Percentiles rank a stretch among this genome's conserved stretches.
These are phyloP conservation scores for Metallyticus violacea DNA, from an alignment of 2,888 invertebrate genomes.

Conservation along the genomic window DNA sequence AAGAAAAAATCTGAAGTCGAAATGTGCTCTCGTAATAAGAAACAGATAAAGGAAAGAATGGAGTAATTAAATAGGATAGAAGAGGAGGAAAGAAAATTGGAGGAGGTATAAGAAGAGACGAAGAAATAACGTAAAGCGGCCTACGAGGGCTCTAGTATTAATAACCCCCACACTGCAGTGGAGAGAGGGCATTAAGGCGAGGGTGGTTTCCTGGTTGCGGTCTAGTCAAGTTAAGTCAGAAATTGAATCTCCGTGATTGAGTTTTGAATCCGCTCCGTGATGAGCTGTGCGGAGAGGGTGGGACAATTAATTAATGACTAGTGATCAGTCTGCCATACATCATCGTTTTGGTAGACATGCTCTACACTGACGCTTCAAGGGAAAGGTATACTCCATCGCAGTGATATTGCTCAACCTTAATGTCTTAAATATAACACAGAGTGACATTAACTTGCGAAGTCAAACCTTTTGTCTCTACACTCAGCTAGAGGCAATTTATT, in stretches of 20 bases:
- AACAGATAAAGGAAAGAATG: neutral
- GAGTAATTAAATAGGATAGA: neutral
- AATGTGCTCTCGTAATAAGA: neutral
- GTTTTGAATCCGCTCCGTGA: slow-evolving; percentile 23
- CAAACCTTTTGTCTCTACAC: too few species aligned
- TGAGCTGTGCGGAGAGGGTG: slow-evolving; percentile 1
- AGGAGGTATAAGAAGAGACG: neutral
- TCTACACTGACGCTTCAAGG: neutral
- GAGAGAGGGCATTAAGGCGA: neutral
- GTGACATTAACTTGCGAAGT: too few species aligned
- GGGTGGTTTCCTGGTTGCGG: slow-evolving; percentile 1
- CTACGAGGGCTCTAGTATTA: neutral
- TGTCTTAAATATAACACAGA: too few species aligned
- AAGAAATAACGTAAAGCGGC: neutral
- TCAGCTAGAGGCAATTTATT: too few species aligned
- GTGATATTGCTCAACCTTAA: too few species aligned
- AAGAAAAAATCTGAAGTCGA: neutral
- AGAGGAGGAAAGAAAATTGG: neutral
- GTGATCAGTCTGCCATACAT: slow-evolving; percentile 24
- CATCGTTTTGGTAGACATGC: neutral
- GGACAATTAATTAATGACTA: slow-evolving; percentile 27
- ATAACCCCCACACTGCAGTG: neutral
- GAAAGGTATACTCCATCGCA: neutral
- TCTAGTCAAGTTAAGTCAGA: slow-evolving; percentile 11
- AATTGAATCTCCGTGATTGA: slow-evolving; percentile 31